Conservation (phyloP, 2,888 invertebrate species). For the Stenchaetothrips biformis region DNA sequence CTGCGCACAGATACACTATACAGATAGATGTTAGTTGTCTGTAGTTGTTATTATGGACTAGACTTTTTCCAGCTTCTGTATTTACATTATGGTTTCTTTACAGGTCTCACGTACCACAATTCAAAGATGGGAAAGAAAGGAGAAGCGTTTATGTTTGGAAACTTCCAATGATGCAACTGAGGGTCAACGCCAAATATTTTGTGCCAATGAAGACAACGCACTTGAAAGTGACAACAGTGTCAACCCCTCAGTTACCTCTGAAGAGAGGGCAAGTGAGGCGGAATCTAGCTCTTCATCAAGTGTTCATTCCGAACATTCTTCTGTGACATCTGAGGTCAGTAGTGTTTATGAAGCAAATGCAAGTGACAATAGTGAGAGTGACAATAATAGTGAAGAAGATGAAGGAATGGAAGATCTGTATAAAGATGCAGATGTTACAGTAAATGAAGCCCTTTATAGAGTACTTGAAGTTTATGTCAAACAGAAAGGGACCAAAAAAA, state of each 20-base stretch:
- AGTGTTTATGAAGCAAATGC: too few relatives aligned
- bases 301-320: background rate
- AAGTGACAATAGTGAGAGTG: background rate
- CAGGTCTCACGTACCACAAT: too few relatives aligned
- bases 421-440: background rate
- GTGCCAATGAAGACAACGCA: background rate
- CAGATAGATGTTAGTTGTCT: background rate
- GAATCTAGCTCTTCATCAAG: background rate
- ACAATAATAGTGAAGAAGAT: background rate
- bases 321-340: too few relatives aligned
- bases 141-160: too few relatives aligned
- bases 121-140: too few relatives aligned
- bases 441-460: too few relatives aligned
- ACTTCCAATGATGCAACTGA: too few relatives aligned
- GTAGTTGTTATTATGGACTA: background rate
- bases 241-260: background rate
- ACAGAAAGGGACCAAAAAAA: background rate
- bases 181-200: background rate
- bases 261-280: background rate
- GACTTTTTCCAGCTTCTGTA: background rate
- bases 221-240: background rate
- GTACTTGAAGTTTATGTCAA: background rate
- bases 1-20: background rate
- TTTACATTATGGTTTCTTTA: background rate
- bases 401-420: background rate